These are phyloP conservation scores for Scaptomyza hsui DNA, from an alignment of 1,140 invertebrate genomes.

Conservation along the genomic window DNA sequence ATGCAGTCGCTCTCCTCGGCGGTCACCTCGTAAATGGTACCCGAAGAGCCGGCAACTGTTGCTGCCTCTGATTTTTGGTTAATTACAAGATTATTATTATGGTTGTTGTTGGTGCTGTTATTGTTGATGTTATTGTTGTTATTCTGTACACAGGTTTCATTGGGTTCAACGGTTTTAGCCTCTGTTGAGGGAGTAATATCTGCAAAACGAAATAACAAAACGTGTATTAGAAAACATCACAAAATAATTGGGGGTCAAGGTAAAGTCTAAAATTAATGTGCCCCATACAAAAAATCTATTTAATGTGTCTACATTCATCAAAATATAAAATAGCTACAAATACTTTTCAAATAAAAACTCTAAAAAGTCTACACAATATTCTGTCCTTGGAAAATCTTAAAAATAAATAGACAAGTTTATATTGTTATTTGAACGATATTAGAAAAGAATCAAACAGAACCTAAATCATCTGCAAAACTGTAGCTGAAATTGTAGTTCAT, in stretches of 20 bases:
- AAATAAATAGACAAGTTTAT: too few species aligned
- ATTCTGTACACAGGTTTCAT: constrained; percentile 80
- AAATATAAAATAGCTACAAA: too few species aligned
- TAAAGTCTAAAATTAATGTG: too few species aligned
- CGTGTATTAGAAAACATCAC: neutral
- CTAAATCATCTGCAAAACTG: constrained; percentile 9
- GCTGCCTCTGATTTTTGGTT: constrained; percentile 24
- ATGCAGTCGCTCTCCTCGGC: constrained; percentile 78
- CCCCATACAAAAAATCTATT: too few species aligned
- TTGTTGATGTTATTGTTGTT: constrained; percentile 63
- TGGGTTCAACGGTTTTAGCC: constrained; percentile 80
- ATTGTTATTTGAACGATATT: too few species aligned
- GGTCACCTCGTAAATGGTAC: constrained; percentile 68
- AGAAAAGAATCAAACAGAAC: neutral
- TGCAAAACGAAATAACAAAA: constrained; percentile 19
- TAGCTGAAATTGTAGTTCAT: constrained; percentile 10
- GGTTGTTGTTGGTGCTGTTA: constrained; percentile 19
- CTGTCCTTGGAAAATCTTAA: neutral
- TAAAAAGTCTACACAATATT: too few species aligned
- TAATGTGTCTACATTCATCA: too few species aligned
- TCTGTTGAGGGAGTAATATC: constrained; percentile 81
- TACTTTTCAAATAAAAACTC: too few species aligned
- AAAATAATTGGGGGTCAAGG: too few species aligned
- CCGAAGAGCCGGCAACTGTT: constrained; percentile 29
- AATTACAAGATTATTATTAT: constrained; percentile 32